Conservation (phyloP, 2,888 invertebrate species). For the Morpho achilles region DNA sequence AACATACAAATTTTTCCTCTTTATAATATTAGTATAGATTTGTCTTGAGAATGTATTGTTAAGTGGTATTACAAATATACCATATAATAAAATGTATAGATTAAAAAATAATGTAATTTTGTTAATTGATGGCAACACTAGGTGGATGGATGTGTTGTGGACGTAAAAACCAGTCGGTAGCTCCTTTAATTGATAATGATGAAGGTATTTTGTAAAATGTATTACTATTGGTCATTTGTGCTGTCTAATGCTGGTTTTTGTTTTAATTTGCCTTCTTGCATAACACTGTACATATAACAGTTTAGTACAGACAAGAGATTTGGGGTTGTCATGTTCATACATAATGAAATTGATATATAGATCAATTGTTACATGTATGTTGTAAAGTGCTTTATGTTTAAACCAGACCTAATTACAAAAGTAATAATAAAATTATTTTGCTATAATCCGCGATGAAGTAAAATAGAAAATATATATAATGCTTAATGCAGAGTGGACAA, state of each 20-base stretch:
- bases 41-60: no score
- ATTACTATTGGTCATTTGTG: conserved; percentile 23
- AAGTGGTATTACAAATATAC: no score
- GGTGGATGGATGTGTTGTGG: conserved; percentile 68
- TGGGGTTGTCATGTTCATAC: no score
- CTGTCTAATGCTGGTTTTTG: conserved; percentile 23
- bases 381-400: conserved; percentile 5
- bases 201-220: conserved; percentile 46
- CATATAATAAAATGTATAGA: no score
- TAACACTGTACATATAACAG: not conserved
- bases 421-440: no score
- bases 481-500: no score
- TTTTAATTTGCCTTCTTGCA: conserved; percentile 19
- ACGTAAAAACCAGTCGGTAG: conserved; percentile 52
- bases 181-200: conserved; percentile 44
- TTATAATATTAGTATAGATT: no score
- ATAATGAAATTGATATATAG: no score
- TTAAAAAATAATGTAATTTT: conserved; percentile 9
- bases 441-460: no score
- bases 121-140: conserved; percentile 43
- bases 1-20: no score
- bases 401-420: conserved; percentile 1
- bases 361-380: no score
- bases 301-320: not conserved
- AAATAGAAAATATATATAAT: no score